phyloP scores from a whole-genome alignment of 2,113 vertebrate species.

The Alligator mississippiensis region DNA sequence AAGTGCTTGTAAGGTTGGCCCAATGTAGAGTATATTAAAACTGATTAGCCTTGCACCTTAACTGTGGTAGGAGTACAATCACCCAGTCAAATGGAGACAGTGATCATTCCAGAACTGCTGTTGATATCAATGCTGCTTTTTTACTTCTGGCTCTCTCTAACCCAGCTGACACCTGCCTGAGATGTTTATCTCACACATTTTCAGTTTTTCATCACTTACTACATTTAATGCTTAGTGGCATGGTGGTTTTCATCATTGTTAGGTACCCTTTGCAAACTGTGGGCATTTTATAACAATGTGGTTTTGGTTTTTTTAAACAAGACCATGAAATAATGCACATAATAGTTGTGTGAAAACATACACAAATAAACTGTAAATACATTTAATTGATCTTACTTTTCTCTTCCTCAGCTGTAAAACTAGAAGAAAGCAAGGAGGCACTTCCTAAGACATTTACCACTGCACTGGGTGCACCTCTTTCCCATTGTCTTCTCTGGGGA shows the following conservation, averaged over 20 bases:
- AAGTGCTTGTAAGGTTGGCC: neutral
- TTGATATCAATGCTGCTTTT: neutral
- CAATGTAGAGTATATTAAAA: neutral
- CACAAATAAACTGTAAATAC: neutral
- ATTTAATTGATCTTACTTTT: constrained; percentile 62
- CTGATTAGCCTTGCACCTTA: neutral
- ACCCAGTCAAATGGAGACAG: accelerated
- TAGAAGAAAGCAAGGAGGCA: constrained; percentile 81
- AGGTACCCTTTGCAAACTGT: neutral
- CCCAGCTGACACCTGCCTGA: neutral
- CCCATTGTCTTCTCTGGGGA: constrained; percentile 81
- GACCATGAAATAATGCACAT: neutral
- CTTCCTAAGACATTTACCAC: constrained; percentile 80
- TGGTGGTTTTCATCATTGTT: neutral
- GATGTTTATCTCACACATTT: neutral
- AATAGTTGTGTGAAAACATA: neutral
- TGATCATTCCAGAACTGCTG: neutral
- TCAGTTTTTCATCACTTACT: neutral
- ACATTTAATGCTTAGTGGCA: neutral
- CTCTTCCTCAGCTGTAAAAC: constrained; percentile 62
- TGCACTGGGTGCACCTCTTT: constrained; percentile 59
- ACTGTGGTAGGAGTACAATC: neutral
- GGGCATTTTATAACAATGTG: neutral
- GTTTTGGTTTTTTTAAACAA: neutral
- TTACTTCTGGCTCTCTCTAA: neutral